Percentiles rank a stretch among this genome's conserved stretches.
Conservation (phyloP, 2,888 invertebrate species). For the Thera obeliscata region DNA sequence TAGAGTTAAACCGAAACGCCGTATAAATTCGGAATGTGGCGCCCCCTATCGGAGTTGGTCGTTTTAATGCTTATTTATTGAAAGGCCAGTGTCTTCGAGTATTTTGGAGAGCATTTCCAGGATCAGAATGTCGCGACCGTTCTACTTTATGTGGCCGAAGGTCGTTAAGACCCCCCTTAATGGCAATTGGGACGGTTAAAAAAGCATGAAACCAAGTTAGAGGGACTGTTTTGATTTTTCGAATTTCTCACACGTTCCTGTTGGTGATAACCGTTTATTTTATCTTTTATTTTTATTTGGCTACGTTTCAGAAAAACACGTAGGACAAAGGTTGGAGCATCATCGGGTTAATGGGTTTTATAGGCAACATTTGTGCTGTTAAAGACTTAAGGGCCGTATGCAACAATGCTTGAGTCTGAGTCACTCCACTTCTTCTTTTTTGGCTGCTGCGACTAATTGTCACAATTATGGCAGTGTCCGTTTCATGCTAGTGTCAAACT, state of each 20-base stretch:
- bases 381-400: not conserved
- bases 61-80: conserved; percentile 83
- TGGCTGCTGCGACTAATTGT: no score
- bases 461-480: no score
- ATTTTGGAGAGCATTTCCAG: conserved; percentile 61
- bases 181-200: conserved; percentile 39
- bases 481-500: no score
- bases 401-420: no score
- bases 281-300: conserved; percentile 27
- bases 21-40: conserved; percentile 39
- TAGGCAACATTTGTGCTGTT: not conserved
- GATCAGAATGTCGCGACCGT: conserved; percentile 73
- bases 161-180: conserved; percentile 38
- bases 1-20: conserved; percentile 36
- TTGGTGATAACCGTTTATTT: conserved; percentile 31
- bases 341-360: not conserved
- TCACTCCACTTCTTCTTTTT: no score
- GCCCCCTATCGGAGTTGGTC: conserved; percentile 52
- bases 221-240: conserved; percentile 32
- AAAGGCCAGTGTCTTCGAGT: conserved; percentile 65
- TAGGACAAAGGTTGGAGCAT: conserved; percentile 6
- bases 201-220: conserved; percentile 37
- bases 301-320: conserved; percentile 14
- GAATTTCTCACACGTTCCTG: conserved; percentile 34
- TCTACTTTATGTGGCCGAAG: conserved; percentile 60